Conservation (phyloP, 92 coral and sea anemone genomes). For the Plumapathes pennacea region DNA sequence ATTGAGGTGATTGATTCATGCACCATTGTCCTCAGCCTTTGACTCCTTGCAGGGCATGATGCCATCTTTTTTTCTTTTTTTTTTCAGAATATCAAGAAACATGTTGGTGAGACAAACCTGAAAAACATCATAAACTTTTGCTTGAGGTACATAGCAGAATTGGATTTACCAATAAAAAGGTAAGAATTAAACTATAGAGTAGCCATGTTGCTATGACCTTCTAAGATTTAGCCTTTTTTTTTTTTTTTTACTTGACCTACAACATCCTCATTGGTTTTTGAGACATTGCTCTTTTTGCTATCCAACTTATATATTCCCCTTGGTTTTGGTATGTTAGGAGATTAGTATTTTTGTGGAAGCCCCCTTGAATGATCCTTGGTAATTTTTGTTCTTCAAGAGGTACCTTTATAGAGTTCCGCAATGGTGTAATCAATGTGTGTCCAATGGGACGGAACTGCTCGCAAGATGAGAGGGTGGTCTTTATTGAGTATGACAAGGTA, state of each 20-base stretch:
- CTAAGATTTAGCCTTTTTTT: too few species aligned
- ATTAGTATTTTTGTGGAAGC: neutral
- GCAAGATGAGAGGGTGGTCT: constrained; percentile 89
- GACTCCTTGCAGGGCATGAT: too few species aligned
- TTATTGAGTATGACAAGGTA: constrained; percentile 90
- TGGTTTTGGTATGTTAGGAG: too few species aligned
- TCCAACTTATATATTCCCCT: neutral
- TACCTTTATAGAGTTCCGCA: constrained; percentile 93
- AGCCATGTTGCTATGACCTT: too few species aligned
- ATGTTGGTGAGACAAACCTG: constrained; percentile 86
- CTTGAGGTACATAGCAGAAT: constrained; percentile 80
- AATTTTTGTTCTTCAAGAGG: constrained; percentile 57
- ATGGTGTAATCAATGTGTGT: constrained; percentile 88
- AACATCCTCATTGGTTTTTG: too few species aligned
- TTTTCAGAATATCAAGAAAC: constrained; percentile 62
- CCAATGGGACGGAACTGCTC: constrained; percentile 96
- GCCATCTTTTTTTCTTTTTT: too few species aligned
- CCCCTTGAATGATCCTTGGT: neutral
- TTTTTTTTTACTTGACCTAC: too few species aligned
- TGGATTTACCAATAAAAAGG: constrained; percentile 89
- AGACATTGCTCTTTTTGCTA: too few species aligned
- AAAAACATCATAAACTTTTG: constrained; percentile 80
- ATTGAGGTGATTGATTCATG: too few species aligned
- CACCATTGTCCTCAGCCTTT: too few species aligned
- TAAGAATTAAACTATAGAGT: constrained; percentile 16